Conservation (phyloP, 2,113 vertebrate species). For the Cichladusa arquata region DNA sequence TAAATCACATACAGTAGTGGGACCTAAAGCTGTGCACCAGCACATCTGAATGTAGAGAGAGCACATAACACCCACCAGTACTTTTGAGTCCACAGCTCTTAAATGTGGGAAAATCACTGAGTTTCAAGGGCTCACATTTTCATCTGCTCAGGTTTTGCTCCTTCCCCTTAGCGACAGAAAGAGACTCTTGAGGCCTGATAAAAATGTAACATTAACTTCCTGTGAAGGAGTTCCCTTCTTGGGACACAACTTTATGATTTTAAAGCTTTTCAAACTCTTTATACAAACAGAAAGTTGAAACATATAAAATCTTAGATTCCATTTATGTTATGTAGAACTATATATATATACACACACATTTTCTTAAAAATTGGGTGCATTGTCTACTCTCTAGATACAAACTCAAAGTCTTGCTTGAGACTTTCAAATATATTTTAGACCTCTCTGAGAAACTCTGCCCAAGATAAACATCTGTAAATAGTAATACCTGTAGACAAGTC, state of each 20-base stretch:
- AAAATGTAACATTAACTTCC: background rate
- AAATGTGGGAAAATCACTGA: background rate
- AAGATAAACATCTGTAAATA: background rate
- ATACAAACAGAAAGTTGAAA: background rate
- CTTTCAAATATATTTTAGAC: background rate
- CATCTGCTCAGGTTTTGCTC: background rate
- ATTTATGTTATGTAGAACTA: background rate
- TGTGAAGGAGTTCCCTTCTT: background rate
- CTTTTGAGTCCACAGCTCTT: background rate
- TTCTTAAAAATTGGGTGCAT: background rate
- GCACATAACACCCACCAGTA: background rate
- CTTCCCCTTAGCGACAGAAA: background rate
- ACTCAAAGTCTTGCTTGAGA: background rate
- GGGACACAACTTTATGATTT: background rate
- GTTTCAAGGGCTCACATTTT: background rate
- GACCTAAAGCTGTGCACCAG: background rate
- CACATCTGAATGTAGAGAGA: background rate
- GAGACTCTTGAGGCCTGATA: background rate
- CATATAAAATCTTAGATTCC: background rate
- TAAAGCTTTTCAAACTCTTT: constrained; percentile 5
- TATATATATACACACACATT: background rate
- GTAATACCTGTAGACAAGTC: background rate
- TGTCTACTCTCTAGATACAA: background rate
- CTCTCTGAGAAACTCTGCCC: background rate
- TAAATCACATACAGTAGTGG: background rate